Conservation (phyloP, 2,113 vertebrate genomes). For the Pterocles gutturalis region DNA sequence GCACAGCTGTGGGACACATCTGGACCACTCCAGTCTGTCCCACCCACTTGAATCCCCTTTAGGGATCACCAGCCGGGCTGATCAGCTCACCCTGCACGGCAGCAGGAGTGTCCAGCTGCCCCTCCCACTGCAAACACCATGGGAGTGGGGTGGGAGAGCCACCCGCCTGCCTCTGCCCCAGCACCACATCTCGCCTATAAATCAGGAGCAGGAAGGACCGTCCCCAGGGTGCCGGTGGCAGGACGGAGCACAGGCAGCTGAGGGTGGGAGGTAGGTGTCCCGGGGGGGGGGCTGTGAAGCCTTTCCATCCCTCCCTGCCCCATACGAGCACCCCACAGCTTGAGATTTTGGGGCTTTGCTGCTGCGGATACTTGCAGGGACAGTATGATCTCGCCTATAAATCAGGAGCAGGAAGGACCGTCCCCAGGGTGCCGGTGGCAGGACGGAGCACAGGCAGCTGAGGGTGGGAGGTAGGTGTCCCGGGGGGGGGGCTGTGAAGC, state of each 20-base stretch:
- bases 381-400: too few relatives aligned
- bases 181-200: rapidly evolving
- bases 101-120: neutral
- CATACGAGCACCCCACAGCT: rapidly evolving
- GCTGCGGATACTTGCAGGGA: neutral
- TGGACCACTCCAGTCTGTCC: neutral
- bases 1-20: rapidly evolving
- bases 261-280: neutral
- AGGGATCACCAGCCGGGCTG: neutral
- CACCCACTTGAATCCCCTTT: rapidly evolving
- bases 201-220: rapidly evolving
- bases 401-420: rapidly evolving
- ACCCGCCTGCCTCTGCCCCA: neutral
- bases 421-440: rapidly evolving
- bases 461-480: neutral
- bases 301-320: neutral
- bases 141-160: neutral
- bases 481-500: rapidly evolving
- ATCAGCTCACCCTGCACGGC: rapidly evolving
- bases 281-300: rapidly evolving
- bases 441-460: rapidly evolving
- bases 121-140: neutral
- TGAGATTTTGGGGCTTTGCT: neutral
- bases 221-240: rapidly evolving
- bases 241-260: rapidly evolving